Evolutionary conservation across 1,140 invertebrate genomes (phyloP), one percentile per base, ranked within the genome.

Genomic region (Pachyrhynchus sulphureomaculatus): DNA sequence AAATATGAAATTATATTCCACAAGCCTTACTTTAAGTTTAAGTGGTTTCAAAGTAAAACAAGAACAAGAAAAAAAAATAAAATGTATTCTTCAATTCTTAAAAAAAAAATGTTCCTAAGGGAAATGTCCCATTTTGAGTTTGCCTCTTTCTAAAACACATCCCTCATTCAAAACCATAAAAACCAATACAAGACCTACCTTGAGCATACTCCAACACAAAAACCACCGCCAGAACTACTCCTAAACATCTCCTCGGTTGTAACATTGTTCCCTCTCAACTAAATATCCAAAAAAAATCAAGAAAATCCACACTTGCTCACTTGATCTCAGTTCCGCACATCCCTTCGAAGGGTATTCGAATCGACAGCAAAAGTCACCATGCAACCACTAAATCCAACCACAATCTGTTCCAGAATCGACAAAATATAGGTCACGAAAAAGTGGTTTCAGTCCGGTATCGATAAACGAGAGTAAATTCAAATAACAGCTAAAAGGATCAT

Each of bases 181-280:
- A n/a, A n/a, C n/a, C n/a, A n/a, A n/a, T n/a, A n/a, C n/a, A 20
- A 17, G n/a, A 45, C 42, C 10, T 56, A 56, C 54, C 54, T 56
- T 56, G 54, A 56, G 47, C 21, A 37, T 10, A 33, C 10, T 56
- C 54, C 54, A 56, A 13, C 18, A 56, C 23, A 15, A 56, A 41
- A 33, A 45, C n/a, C 1, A 47, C 8, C 42, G 29, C 42, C 29
- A 56, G 13, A 21, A 20, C 15, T 3, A 41, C 6, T 15, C 23
- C 29, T 10, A 15, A 20, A 41, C 41, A 56, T 15, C 29, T 34
- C 42, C 42, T 56, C 2, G 54, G 54, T 23, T 56, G 54, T 21
- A 56, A 56, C 54, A 56, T 56, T 47, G 8, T 29, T 29, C 26
- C 12, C 12, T 45, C 47, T 29, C 23, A n/a, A 12, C 24, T 42